phyloP scores from a whole-genome alignment of 2,888 invertebrate genomes.

The Emmelina monodactyla region DNA sequence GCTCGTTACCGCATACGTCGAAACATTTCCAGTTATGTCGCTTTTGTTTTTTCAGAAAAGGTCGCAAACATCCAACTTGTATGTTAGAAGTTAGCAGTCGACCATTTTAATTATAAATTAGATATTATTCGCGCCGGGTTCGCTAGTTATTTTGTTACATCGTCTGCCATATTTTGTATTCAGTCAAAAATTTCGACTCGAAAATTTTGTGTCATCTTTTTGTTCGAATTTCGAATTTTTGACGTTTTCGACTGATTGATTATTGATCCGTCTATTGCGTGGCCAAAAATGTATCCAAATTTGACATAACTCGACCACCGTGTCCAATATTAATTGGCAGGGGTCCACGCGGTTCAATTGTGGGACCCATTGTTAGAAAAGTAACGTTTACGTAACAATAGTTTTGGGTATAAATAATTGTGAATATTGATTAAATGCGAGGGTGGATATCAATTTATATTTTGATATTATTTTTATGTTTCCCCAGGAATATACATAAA shows the following conservation, averaged over 20 bases:
- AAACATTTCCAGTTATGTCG: constrained; percentile 46
- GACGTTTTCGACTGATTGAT: constrained; percentile 25
- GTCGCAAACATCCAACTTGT: constrained; percentile 32
- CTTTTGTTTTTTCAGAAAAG: constrained; percentile 59
- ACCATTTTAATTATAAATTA: constrained; percentile 40
- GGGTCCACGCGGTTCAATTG: constrained; percentile 30
- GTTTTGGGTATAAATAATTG: constrained; percentile 50
- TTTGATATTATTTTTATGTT: constrained; percentile 3
- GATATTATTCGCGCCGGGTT: constrained; percentile 22
- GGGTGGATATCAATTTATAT: constrained; percentile 32
- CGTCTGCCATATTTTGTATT: neutral
- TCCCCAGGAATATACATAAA: too few species aligned
- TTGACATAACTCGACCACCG: constrained; percentile 54
- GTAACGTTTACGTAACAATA: constrained; percentile 44
- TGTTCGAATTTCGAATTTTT: neutral
- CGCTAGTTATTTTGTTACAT: neutral
- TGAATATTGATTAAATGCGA: constrained; percentile 38
- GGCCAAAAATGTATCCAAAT: constrained; percentile 43
- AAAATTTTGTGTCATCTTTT: constrained; percentile 5
- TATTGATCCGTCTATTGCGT: constrained; percentile 22
- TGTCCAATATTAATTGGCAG: constrained; percentile 61
- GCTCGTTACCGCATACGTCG: constrained; percentile 60
- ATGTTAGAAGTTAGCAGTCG: constrained; percentile 21
- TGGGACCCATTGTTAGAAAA: constrained; percentile 34
- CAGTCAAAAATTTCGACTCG: neutral